Evolutionary conservation across 2,797 vertebrate species (phyloP), one percentile per base, ranked within the genome.

Genomic region (Myripristis jacobus): DNA sequence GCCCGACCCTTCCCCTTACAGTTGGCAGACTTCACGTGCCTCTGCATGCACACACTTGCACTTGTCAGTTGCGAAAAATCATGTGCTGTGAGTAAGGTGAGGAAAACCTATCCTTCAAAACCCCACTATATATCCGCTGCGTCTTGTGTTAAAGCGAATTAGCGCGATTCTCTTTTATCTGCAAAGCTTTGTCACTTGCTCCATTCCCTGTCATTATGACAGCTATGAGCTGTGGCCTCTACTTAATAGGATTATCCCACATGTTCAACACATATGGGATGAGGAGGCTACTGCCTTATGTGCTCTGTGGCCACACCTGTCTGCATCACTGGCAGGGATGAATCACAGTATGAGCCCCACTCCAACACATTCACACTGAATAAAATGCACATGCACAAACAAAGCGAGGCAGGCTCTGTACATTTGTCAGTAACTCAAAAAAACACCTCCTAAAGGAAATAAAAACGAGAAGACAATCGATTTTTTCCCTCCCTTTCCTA

Each of bases 231-330:
- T 54, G 73, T 66, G 77, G 80, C 80, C 80, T 75, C 64, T 52
- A 55, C 18, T 71, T 73, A 85, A 90, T 86, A 47, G 70, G 87
- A 88, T 91, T 88, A 88, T 84, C 70, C 79, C 68, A 85, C 80
- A 80, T 84, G 77, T 85, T 87, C 70, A n/a, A 72, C 81, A 57
- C 6, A 69, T 64, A 80, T 74, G 77, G 67, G 44, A 70, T 52
- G 55, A 73, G 80, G 79, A 75, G 77, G 83, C 55, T 73, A 70
- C 60, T 36, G 60, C 75, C 66, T 73, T 1, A 31, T 74, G 57
- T 55, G 27, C 63, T 54, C 53, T 64, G 75, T 71, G 68, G 58
- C 55, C 70, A 81, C 74, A 83, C 87, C 80, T 73, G 82, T 68
- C 66, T 74, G 59, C 66, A 5, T 77, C 68, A 31, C 66, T 31